Conservation (phyloP, 2,797 vertebrate genomes). For the Triplophysa bombifrons region DNA sequence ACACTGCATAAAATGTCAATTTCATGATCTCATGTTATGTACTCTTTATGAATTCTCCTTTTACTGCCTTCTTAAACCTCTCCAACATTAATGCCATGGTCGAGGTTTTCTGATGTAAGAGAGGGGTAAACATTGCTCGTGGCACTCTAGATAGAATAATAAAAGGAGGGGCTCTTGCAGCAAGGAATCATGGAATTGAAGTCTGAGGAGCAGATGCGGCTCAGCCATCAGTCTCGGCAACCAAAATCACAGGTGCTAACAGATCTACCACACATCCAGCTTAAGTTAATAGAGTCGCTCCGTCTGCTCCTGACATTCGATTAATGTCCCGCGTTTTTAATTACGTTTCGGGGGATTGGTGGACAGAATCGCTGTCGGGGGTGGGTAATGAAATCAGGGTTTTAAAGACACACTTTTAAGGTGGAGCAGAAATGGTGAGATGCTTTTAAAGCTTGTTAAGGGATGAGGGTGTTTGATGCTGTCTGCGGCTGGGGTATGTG, state of each 20-base stretch:
- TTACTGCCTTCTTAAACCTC: constrained; percentile 14
- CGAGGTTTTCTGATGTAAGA: constrained; percentile 35
- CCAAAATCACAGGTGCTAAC: constrained; percentile 63
- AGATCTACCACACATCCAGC: constrained; percentile 53
- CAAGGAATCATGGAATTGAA: constrained; percentile 50
- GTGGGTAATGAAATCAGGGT: constrained; percentile 65
- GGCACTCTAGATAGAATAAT: constrained; percentile 19
- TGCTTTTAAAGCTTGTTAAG: not conserved
- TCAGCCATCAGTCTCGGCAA: constrained; percentile 66
- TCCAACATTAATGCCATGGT: not conserved
- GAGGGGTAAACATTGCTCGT: constrained; percentile 15
- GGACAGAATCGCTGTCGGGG: constrained; percentile 49
- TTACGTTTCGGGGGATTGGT: constrained; percentile 67
- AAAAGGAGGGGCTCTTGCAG: constrained; percentile 20
- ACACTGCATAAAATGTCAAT: too few species aligned
- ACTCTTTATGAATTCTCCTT: constrained; percentile 2
- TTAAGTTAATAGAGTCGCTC: constrained; percentile 67
- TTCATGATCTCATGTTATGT: too few species aligned
- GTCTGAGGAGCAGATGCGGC: constrained; percentile 67
- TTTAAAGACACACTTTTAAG: constrained; percentile 38
- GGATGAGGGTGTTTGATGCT: not conserved
- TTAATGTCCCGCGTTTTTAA: constrained; percentile 76
- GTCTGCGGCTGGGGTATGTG: not conserved
- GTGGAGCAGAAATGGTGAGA: constrained; percentile 2
- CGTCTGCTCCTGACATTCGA: constrained; percentile 67